Base-by-base conservation (phyloP, 2,888 invertebrate genomes). In the Campoletis raptor region DNA sequence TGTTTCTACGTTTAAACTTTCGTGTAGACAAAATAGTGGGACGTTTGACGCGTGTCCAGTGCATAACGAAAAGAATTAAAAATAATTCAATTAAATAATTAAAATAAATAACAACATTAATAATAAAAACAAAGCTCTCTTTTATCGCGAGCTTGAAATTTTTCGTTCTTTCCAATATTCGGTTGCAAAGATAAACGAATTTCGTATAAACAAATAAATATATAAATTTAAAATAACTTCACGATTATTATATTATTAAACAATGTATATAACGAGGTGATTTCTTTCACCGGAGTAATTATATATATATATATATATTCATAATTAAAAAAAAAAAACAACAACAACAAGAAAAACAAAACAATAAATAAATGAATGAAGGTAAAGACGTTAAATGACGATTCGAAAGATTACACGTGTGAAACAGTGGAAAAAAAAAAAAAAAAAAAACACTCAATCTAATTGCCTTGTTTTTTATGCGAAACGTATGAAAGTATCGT, bases 401-500 rank as follows among this genome's bases (percentile, higher is more conserved):
- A 81, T 73, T 69, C 15, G 67, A 87, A 69, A 87, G 61, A 88
- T 82, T 64, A 70, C 80, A 88, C 78, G 83, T 87, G 83, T 86
- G 89, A 85, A 88, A 82, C 85, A 85, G 73, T 66, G 72, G 77
- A 42, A 66, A 73, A 42, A 70, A 57, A 90, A 89, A 90, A 89
- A 90, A 81, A 92, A 57, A 90, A 89, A 90, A 89, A 90, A 81
- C 91, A 92, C 93, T 93, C 92, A 93, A 92, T 94, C 93, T 93
- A 93, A 93, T 93, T 94, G 94, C 94, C 94, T 94, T 94, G 94
- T 93, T 94, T 94, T 94, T 93, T 94, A 94, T 93, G 93, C 92
- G 91, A 92, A 93, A 92, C 91, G 90, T 92, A 92, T 92, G 93
- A 93, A 93, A 93, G 93, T 93, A 93, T 92, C 91, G 91, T 42